Evolutionary conservation across 2,113 vertebrate genomes (phyloP).

Genomic region (Macheiramphus alcinus): DNA sequence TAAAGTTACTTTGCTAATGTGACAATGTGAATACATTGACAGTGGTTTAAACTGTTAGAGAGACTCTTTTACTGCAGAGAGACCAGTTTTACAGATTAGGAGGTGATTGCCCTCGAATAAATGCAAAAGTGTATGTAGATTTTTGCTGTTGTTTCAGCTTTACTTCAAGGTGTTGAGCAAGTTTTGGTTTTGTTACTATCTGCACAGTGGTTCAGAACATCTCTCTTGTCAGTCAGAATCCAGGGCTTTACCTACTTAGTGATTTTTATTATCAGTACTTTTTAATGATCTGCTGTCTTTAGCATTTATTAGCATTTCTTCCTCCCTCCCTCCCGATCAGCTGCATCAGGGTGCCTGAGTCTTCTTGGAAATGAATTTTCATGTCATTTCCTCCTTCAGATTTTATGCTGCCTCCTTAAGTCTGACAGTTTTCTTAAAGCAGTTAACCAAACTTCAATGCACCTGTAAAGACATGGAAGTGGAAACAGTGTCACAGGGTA

Average conservation of each 20-base stretch:
- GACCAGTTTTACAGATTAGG: background rate
- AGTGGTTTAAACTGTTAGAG: background rate
- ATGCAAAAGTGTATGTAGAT: background rate
- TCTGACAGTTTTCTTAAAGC: background rate
- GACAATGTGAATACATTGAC: background rate
- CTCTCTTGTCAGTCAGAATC: background rate
- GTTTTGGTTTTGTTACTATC: background rate
- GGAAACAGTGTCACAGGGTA: background rate
- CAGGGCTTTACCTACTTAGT: background rate
- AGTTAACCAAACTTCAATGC: background rate
- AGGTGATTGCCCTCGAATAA: background rate
- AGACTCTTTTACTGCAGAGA: background rate
- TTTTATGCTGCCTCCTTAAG: background rate
- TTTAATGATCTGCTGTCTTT: background rate
- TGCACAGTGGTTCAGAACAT: background rate
- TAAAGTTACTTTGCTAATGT: background rate
- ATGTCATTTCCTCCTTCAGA: background rate
- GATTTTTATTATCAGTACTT: background rate
- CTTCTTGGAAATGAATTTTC: background rate
- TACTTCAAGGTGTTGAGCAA: background rate
- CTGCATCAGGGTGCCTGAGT: background rate
- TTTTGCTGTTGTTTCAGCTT: background rate
- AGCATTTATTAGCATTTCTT: background rate
- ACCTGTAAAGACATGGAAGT: background rate
- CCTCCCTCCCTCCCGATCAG: background rate